phyloP scores from a whole-genome alignment of 2,797 vertebrate species.

The Limnodromus scolopaceus region DNA sequence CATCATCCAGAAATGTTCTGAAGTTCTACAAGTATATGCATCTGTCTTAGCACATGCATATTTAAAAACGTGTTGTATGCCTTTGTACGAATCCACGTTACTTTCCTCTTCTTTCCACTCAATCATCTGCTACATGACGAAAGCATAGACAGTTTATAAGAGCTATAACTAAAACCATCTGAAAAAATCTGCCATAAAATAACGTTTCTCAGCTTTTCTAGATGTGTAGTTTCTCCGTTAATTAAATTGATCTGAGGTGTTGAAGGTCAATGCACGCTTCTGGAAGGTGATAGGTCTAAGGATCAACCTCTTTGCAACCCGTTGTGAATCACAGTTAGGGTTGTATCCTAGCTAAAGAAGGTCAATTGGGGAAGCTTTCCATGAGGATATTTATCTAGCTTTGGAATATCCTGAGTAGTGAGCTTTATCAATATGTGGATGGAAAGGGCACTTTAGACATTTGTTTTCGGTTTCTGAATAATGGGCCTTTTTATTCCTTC shows the following conservation, averaged over 20 bases:
- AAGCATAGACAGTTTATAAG: not conserved
- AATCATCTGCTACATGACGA: not conserved
- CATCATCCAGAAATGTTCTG: not conserved
- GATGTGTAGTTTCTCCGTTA: not conserved
- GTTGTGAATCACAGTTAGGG: not conserved
- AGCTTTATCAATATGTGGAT: not conserved
- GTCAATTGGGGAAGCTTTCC: not conserved
- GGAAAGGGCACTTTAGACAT: not conserved
- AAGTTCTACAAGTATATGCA: not conserved
- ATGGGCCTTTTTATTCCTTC: not conserved
- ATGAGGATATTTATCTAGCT: not conserved
- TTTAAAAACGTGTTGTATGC: not conserved
- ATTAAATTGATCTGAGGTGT: not conserved
- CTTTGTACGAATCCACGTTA: not conserved
- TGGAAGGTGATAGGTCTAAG: not conserved
- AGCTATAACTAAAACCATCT: not conserved
- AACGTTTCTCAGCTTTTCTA: not conserved
- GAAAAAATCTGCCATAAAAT: not conserved
- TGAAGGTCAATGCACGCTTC: not conserved
- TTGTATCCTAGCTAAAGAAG: not conserved
- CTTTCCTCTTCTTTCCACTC: not conserved
- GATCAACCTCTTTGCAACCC: not conserved
- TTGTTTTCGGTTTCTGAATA: not conserved
- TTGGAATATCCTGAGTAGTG: not conserved
- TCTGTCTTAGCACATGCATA: not conserved